Evolutionary conservation across 1,140 invertebrate genomes (phyloP), one percentile per base, ranked within the genome.

Genomic region (Drosophila sp.): DNA sequence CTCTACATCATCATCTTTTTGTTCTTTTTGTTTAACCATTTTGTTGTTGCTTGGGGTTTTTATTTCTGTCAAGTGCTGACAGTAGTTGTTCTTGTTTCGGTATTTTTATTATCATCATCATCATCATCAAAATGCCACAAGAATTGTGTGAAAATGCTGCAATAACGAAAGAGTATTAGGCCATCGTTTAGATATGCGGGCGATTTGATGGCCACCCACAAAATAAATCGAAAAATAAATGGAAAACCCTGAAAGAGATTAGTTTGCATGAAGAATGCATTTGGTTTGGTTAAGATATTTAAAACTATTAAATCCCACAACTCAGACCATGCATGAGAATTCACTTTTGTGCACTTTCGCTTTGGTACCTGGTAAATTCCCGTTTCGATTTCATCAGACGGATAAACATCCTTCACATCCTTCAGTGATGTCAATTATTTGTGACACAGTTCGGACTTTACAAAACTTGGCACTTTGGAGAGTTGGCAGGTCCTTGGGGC

Each of bases 391-490:
- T 70, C 79, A 82, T 76, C 79, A 74, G 68, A 10, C 25, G 44
- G 44, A 50, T 50, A 50, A 50, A 50, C 44, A 25, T 25, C 44
- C 7, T 50, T 50, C 44, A 50, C 69, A 70, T 17, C 17, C 17
- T 17, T 17, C 83, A 76, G 66, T 66, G 69, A 71, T 87, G 82
- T 86, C 82, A 86, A 86, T 86, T 86, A 86, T 86, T 71, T 81
- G 83, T 80, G 79, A 80, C 79, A 84, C 73, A 68, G 73, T 80
- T 62, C 77, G 70, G 82, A 85, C 79, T 76, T 70, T 82, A 87
- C 82, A 82, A 81, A 74, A 50, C 44, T 83, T 86, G 81, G 73
- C 81, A 84, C 72, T 85, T 80, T 63, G 60, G 81, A 71, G 72
- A 66, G 47, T 56, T 54, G 23, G 54, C 60, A 72, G 76, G 60